phyloP scores from a whole-genome alignment of 2,113 vertebrate genomes.

The Synchiropus splendidus region DNA sequence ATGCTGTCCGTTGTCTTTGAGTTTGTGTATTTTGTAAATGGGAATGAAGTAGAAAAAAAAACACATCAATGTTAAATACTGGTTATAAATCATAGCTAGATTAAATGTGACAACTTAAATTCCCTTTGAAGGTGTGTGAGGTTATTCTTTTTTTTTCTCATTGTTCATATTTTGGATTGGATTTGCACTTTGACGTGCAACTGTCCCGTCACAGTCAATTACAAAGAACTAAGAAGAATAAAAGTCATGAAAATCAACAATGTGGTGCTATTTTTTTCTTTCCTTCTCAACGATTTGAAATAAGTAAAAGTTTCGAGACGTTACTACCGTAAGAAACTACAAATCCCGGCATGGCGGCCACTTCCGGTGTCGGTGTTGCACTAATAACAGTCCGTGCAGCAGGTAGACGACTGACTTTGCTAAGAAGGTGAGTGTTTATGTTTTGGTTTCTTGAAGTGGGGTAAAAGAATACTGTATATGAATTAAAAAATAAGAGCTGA shows the following conservation, averaged over 20 bases:
- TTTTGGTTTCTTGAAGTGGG: no score
- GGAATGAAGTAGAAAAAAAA: conserved; percentile 57
- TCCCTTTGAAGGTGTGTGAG: conserved; percentile 63
- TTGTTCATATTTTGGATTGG: conserved; percentile 44
- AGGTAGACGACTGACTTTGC: no score
- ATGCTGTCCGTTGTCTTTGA: conserved; percentile 67
- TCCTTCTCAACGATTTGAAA: background rate
- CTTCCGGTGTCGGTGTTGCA: no score
- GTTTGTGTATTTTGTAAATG: conserved; percentile 75
- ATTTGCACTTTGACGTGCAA: conserved; percentile 39
- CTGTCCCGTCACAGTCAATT: conserved; percentile 43
- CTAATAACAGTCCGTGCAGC: no score
- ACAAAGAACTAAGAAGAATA: conserved; percentile 62
- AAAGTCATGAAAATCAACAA: conserved; percentile 14
- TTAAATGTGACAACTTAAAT: conserved; percentile 55
- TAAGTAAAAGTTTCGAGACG: no score
- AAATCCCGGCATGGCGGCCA: no score
- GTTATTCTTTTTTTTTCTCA: conserved; percentile 44
- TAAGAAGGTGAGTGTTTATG: no score
- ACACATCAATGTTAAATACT: conserved; percentile 57
- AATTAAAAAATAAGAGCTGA: no score
- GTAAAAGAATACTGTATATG: no score
- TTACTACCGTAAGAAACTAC: no score
- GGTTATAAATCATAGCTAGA: conserved; percentile 60
- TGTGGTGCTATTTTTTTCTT: conserved; percentile 10